A percentile compares a stretch with the other conserved stretches of the same genome.
phyloP scores from a whole-genome alignment of 1,140 invertebrate species.

The Scylla paramamosain region DNA sequence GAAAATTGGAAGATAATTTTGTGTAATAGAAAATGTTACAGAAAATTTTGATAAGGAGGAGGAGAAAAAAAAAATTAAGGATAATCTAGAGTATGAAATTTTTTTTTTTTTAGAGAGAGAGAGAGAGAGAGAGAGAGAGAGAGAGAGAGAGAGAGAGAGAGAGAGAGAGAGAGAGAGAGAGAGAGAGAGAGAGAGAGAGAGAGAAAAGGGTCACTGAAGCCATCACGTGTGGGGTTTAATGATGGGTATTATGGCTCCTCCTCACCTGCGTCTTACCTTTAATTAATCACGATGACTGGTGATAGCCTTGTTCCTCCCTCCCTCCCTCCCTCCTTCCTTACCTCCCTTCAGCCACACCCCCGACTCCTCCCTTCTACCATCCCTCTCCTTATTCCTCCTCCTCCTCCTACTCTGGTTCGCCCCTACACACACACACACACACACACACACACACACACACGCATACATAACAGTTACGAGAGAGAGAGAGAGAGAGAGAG shows the following conservation, averaged over 20 bases:
- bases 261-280: conserved; percentile 8
- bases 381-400: background rate
- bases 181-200: conserved; percentile 20
- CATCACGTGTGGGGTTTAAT: background rate
- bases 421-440: too few relatives aligned
- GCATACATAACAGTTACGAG: background rate
- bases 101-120: too few relatives aligned
- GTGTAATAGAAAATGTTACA: too few relatives aligned
- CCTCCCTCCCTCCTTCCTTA: background rate
- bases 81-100: too few relatives aligned
- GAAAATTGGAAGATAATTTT: too few relatives aligned
- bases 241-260: conserved; percentile 10
- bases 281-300: background rate
- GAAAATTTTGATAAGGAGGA: too few relatives aligned
- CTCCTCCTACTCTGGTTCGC: background rate
- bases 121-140: background rate
- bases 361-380: background rate
- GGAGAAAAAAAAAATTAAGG: too few relatives aligned
- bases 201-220: background rate
- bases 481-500: conserved; percentile 1
- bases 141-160: conserved; percentile 3
- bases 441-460: too few relatives aligned
- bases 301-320: background rate
- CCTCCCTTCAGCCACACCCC: background rate
- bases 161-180: conserved; percentile 1